phyloP scores from a whole-genome alignment of 1,140 invertebrate genomes.

The Heliconius hermathena region DNA sequence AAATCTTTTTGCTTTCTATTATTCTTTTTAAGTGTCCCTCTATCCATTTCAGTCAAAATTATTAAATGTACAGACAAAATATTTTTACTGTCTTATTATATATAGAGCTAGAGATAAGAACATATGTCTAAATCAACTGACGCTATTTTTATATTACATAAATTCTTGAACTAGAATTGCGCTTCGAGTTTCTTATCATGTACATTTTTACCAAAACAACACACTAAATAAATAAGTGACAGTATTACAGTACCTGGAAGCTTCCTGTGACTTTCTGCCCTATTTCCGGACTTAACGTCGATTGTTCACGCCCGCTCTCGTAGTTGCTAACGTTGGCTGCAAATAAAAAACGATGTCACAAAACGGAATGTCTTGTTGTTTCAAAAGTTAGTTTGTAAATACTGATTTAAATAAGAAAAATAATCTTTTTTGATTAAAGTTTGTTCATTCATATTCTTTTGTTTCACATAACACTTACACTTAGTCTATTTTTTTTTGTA shows the following conservation, averaged over 20 bases:
- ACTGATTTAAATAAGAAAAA: conserved; percentile 1
- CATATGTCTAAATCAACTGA: background rate
- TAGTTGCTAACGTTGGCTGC: conserved; percentile 69
- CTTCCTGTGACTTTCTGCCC: conserved; percentile 57
- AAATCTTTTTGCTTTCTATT: too few species aligned
- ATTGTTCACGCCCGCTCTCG: conserved; percentile 64
- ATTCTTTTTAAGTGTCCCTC: too few species aligned
- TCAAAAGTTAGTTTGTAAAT: conserved; percentile 3
- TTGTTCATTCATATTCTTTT: background rate
- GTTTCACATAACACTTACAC: too few species aligned
- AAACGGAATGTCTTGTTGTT: conserved; percentile 31
- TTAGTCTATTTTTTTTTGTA: too few species aligned
- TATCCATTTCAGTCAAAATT: too few species aligned
- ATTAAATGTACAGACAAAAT: too few species aligned
- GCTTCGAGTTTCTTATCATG: background rate
- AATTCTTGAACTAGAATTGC: background rate
- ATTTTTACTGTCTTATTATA: too few species aligned
- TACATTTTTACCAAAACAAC: background rate
- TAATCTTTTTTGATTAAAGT: background rate
- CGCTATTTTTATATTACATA: too few species aligned
- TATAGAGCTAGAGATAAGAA: too few species aligned
- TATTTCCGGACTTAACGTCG: conserved; percentile 58
- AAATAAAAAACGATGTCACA: conserved; percentile 54
- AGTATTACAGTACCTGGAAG: conserved; percentile 44
- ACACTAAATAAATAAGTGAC: conserved; percentile 17